A percentile compares a stretch with the other conserved stretches of the same genome.
These are phyloP conservation scores for Oedothorax gibbosus DNA, from an alignment of 1,140 invertebrate species.

Conservation along the genomic window DNA sequence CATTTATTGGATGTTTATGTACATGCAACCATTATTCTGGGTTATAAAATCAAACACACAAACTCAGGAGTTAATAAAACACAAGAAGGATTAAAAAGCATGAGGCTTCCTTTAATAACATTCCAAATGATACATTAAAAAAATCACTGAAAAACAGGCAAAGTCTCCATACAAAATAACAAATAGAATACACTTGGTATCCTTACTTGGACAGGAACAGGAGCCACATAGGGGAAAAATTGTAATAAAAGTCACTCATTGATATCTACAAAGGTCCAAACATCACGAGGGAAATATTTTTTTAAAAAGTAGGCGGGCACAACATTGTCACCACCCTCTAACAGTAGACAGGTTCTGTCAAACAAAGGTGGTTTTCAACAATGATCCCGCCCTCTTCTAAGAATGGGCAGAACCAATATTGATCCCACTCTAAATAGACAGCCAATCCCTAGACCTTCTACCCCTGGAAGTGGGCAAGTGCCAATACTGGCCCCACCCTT, in stretches of 20 bases:
- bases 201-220: neutral
- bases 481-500: neutral
- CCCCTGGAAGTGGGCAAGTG: neutral
- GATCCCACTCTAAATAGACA: too few relatives aligned
- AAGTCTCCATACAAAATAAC: constrained; percentile 26
- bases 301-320: constrained; percentile 33
- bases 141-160: constrained; percentile 29
- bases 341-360: neutral
- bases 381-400: neutral
- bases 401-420: neutral
- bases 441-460: too few relatives aligned
- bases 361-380: neutral
- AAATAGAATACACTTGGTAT: constrained; percentile 42
- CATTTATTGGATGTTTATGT: too few relatives aligned
- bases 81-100: constrained; percentile 24
- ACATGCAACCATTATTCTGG: too few relatives aligned
- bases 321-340: constrained; percentile 8
- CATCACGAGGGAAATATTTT: constrained; percentile 50
- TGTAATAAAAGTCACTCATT: constrained; percentile 18
- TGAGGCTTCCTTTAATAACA: constrained; percentile 37
- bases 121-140: constrained; percentile 49
- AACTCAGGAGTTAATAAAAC: constrained; percentile 15
- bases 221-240: constrained; percentile 1
- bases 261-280: constrained; percentile 41
- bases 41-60: too few relatives aligned